These are phyloP conservation scores for Decapterus maruadsi DNA, from an alignment of 2,797 vertebrate species.

Conservation along the genomic window DNA sequence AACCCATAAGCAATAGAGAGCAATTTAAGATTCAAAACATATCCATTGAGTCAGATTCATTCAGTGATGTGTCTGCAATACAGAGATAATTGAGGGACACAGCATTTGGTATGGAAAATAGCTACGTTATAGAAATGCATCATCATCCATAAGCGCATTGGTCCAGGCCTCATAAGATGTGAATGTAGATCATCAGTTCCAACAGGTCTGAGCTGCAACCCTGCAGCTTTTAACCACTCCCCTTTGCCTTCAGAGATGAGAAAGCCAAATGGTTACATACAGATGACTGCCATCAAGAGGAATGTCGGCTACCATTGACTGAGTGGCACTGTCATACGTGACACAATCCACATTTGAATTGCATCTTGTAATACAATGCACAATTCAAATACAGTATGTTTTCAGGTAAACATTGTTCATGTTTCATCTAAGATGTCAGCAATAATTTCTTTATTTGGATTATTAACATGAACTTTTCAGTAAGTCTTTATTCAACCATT, in stretches of 20 bases:
- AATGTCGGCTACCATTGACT: neutral
- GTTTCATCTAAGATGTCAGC: constrained; percentile 19
- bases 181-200: constrained; percentile 10
- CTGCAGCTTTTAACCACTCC: constrained; percentile 1
- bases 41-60: constrained; percentile 48
- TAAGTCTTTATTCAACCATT: neutral
- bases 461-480: neutral
- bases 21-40: constrained; percentile 58
- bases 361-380: neutral
- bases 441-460: neutral
- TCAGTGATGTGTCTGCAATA: constrained; percentile 12
- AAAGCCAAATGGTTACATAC: neutral
- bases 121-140: constrained; percentile 40
- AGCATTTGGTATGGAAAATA: constrained; percentile 38
- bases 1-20: constrained; percentile 38
- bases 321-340: neutral
- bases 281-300: neutral
- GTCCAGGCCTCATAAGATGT: constrained; percentile 4
- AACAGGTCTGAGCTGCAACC: neutral
- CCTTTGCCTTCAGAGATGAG: neutral
- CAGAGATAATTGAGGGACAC: constrained; percentile 11
- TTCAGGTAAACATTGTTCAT: neutral
- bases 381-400: constrained; percentile 1
- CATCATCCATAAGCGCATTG: constrained; percentile 12
- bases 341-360: neutral